These are phyloP conservation scores for Campylomormyrus numenius DNA, from an alignment of 2,113 vertebrate genomes.

Conservation along the genomic window DNA sequence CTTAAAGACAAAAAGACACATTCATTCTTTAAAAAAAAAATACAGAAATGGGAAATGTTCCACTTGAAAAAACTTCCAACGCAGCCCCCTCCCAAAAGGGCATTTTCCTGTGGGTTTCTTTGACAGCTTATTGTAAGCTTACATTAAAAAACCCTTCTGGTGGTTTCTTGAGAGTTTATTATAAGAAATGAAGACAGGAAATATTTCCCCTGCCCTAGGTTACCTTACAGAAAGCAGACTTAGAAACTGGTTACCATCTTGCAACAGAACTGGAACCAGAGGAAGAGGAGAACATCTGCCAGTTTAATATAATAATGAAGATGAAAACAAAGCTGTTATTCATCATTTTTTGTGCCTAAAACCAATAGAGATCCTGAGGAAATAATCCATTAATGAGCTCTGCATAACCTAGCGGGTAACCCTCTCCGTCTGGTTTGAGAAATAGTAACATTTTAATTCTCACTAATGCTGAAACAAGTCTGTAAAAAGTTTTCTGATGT, in stretches of 20 bases:
- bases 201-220: slow-evolving; percentile 51
- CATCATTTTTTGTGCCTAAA: slow-evolving; percentile 7
- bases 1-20: background rate
- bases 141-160: slow-evolving; percentile 35
- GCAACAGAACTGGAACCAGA: slow-evolving; percentile 24
- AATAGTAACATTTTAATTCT: slow-evolving; percentile 7
- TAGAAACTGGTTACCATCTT: slow-evolving; percentile 25
- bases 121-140: slow-evolving; percentile 33
- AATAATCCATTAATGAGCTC: slow-evolving; percentile 39
- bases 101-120: slow-evolving; percentile 41
- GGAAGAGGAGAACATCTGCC: slow-evolving; percentile 32
- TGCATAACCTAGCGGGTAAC: slow-evolving; percentile 22
- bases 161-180: slow-evolving; percentile 49
- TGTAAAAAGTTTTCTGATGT: background rate
- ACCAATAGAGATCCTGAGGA: slow-evolving; percentile 30
- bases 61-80: slow-evolving; percentile 51
- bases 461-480: slow-evolving; percentile 21
- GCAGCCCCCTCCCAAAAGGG: slow-evolving; percentile 27
- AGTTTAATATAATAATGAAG: slow-evolving; percentile 33
- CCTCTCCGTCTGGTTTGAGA: slow-evolving; percentile 27
- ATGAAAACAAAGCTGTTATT: slow-evolving; percentile 24
- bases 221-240: slow-evolving; percentile 36
- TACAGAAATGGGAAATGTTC: slow-evolving; percentile 35
- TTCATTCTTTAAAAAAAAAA: background rate
- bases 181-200: slow-evolving; percentile 56